Percentiles rank a stretch among this genome's conserved stretches.
These are phyloP conservation scores for Serinus canaria DNA, from an alignment of 2,113 vertebrate species.

Conservation along the genomic window DNA sequence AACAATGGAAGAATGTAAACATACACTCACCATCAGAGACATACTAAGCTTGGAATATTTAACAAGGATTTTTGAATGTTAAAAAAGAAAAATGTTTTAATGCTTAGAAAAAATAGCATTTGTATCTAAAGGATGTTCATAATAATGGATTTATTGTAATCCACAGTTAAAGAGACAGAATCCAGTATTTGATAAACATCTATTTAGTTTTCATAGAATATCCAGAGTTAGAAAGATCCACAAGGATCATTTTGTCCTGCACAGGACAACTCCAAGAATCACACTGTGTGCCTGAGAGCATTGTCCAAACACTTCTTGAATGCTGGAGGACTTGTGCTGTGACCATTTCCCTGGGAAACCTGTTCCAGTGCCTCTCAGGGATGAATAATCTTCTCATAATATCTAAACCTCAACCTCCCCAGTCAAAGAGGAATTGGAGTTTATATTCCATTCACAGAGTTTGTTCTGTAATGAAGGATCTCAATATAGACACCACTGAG, in stretches of 20 bases:
- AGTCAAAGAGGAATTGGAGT: not conserved
- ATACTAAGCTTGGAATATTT: not conserved
- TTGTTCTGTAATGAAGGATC: not conserved
- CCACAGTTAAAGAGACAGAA: not conserved
- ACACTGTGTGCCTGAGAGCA: fast-evolving
- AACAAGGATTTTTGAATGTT: not conserved
- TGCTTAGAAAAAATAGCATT: not conserved
- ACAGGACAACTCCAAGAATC: not conserved
- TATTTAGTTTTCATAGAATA: not conserved
- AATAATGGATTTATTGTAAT: not conserved
- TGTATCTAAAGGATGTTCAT: not conserved
- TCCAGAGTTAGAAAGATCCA: not conserved
- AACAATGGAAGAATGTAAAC: not conserved
- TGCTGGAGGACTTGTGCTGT: not conserved
- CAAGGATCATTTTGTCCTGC: not conserved
- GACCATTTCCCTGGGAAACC: too few relatives aligned
- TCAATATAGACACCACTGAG: not conserved
- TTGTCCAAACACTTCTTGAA: not conserved
- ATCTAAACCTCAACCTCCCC: not conserved
- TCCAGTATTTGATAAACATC: not conserved
- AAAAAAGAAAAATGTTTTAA: not conserved
- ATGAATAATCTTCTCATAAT: too few relatives aligned
- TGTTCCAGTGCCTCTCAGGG: not conserved
- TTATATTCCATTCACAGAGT: not conserved
- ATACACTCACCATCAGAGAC: not conserved